A percentile compares a stretch with the other conserved stretches of the same genome.
These are phyloP conservation scores for Catostomus latipinnis DNA, from an alignment of 2,797 vertebrate genomes.

Conservation along the genomic window DNA sequence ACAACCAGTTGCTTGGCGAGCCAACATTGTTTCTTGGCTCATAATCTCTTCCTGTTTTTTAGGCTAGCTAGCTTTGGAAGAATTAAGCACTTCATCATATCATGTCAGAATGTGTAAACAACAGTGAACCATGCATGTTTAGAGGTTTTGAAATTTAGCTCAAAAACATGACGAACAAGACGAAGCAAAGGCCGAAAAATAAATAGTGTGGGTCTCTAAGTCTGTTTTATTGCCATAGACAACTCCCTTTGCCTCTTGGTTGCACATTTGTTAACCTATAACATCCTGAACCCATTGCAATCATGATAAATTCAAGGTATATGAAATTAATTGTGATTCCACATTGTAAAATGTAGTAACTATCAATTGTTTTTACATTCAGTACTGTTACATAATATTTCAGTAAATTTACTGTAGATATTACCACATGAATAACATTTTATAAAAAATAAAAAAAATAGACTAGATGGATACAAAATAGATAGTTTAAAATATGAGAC, in stretches of 20 bases:
- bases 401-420: too few species aligned
- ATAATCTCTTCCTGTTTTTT: constrained; percentile 44
- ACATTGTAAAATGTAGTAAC: too few species aligned
- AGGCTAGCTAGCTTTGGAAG: not conserved
- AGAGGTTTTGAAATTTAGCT: constrained; percentile 13
- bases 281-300: too few species aligned
- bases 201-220: too few species aligned
- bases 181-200: not conserved
- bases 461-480: not conserved
- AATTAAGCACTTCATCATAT: not conserved
- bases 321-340: too few species aligned
- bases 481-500: not conserved
- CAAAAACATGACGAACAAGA: not conserved
- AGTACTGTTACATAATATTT: too few species aligned
- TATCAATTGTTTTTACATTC: too few species aligned
- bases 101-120: not conserved
- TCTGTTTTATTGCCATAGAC: too few species aligned
- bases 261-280: too few species aligned
- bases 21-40: constrained; percentile 11
- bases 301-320: too few species aligned
- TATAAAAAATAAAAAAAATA: not conserved
- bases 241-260: too few species aligned
- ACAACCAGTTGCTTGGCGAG: constrained; percentile 19
- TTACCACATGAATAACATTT: too few species aligned
- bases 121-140: not conserved